Conservation (phyloP, 2,113 vertebrate species). For the Panthera uncia region DNA sequence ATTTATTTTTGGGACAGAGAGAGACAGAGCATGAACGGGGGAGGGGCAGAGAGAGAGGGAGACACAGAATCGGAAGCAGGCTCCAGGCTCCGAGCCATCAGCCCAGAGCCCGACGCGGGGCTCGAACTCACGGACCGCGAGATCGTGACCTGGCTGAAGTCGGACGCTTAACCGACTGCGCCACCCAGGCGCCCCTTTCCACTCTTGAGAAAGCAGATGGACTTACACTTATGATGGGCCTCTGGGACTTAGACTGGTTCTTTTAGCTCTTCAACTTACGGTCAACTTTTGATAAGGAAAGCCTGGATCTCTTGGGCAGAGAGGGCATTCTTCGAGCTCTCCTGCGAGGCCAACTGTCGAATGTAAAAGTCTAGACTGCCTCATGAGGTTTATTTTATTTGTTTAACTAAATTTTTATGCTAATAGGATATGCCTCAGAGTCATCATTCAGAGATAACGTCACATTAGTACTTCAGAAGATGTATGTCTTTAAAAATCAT, state of each 20-base stretch:
- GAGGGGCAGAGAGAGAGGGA: too few species aligned
- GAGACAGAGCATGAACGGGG: too few species aligned
- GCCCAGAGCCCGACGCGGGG: too few species aligned
- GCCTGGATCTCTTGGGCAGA: neutral
- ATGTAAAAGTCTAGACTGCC: neutral
- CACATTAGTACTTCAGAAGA: neutral
- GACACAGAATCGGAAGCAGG: too few species aligned
- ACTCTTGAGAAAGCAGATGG: neutral
- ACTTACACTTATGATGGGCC: neutral
- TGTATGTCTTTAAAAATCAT: conserved; percentile 25
- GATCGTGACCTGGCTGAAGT: too few species aligned
- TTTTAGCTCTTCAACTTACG: neutral
- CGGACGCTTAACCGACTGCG: too few species aligned
- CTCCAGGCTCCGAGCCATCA: too few species aligned
- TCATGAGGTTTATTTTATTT: neutral
- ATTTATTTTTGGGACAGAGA: too few species aligned
- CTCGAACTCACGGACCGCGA: too few species aligned
- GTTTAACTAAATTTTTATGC: neutral
- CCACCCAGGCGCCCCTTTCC: too few species aligned
- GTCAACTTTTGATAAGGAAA: neutral
- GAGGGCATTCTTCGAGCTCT: neutral
- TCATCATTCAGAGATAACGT: neutral
- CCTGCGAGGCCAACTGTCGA: neutral
- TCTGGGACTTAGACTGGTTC: neutral
- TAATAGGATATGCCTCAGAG: neutral